phyloP scores from a whole-genome alignment of 1,140 invertebrate genomes.

The Megathymus violae region DNA sequence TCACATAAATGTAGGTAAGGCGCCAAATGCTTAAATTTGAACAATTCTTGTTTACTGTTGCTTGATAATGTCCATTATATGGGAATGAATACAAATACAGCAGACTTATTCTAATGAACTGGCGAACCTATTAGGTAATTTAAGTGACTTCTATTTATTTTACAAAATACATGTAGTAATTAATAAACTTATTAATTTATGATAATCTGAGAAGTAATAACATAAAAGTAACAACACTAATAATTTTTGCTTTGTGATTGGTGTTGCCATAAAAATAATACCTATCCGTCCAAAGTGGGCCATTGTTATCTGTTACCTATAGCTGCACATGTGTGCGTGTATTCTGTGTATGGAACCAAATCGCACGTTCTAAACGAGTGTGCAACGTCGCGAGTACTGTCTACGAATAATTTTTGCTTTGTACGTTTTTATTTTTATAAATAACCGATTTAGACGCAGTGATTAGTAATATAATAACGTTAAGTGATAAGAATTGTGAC shows the following conservation, averaged over 20 bases:
- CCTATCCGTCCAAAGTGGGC: slow-evolving; percentile 44
- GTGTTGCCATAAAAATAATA: slow-evolving; percentile 57
- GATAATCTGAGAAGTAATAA: too few relatives aligned
- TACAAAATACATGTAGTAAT: too few relatives aligned
- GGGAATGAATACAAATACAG: too few relatives aligned
- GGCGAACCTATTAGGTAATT: too few relatives aligned
- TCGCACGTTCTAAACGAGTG: slow-evolving; percentile 76
- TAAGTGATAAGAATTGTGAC: slow-evolving; percentile 79
- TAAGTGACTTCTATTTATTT: neutral
- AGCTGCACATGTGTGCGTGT: slow-evolving; percentile 56
- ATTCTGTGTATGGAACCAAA: slow-evolving; percentile 63
- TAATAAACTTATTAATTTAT: too few relatives aligned
- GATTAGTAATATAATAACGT: slow-evolving; percentile 73
- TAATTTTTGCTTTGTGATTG: neutral
- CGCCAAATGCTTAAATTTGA: neutral
- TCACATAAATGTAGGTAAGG: slow-evolving; percentile 3
- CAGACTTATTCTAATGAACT: too few relatives aligned
- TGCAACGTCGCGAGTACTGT: slow-evolving; percentile 80
- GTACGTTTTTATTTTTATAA: slow-evolving; percentile 82
- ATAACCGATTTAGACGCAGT: slow-evolving; percentile 69
- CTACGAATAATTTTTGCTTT: slow-evolving; percentile 79
- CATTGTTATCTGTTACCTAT: slow-evolving; percentile 68
- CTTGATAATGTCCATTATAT: too few relatives aligned
- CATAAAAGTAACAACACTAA: too few relatives aligned
- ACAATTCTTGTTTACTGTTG: too few relatives aligned